Evolutionary conservation across 2,888 invertebrate species (phyloP).

Genomic region (Dasysyrphus albostriatus): DNA sequence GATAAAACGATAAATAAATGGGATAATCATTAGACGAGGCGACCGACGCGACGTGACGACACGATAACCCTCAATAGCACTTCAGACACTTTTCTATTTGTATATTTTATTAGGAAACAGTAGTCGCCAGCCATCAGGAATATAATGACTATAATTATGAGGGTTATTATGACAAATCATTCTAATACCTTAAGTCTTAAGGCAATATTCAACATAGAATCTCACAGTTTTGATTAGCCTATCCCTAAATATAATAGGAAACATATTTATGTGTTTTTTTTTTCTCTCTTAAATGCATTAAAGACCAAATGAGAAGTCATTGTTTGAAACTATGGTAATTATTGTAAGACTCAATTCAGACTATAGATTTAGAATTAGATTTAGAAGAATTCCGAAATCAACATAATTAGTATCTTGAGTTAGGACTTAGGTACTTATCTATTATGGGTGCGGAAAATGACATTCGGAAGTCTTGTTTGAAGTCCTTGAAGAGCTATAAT

Average conservation of each 20-base stretch:
- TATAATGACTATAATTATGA: slow-evolving; percentile 39
- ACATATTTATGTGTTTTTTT: slow-evolving; percentile 22
- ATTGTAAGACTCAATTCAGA: slow-evolving; percentile 20
- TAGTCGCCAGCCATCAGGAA: slow-evolving; percentile 37
- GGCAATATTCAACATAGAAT: slow-evolving; percentile 2
- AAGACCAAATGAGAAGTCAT: slow-evolving; percentile 8
- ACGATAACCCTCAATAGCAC: slow-evolving; percentile 1
- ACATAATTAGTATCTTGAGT: not conserved
- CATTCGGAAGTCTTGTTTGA: slow-evolving; percentile 5
- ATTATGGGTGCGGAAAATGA: not conserved
- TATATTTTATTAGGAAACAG: slow-evolving; percentile 2
- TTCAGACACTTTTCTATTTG: slow-evolving; percentile 24
- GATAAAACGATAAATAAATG: slow-evolving; percentile 37
- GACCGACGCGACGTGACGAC: slow-evolving; percentile 20
- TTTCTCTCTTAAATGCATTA: slow-evolving; percentile 8
- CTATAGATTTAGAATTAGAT: not conserved
- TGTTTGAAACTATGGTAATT: slow-evolving; percentile 7
- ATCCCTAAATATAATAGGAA: not conserved
- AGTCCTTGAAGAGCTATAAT: not conserved
- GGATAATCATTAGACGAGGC: slow-evolving; percentile 32
- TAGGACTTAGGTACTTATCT: not conserved
- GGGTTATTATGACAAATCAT: slow-evolving; percentile 41
- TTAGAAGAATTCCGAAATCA: not conserved
- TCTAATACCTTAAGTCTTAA: slow-evolving; percentile 19
- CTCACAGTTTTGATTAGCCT: slow-evolving; percentile 21